Base-by-base conservation (phyloP, 1,140 invertebrate genomes). In the Acromyrmex echinatior region DNA sequence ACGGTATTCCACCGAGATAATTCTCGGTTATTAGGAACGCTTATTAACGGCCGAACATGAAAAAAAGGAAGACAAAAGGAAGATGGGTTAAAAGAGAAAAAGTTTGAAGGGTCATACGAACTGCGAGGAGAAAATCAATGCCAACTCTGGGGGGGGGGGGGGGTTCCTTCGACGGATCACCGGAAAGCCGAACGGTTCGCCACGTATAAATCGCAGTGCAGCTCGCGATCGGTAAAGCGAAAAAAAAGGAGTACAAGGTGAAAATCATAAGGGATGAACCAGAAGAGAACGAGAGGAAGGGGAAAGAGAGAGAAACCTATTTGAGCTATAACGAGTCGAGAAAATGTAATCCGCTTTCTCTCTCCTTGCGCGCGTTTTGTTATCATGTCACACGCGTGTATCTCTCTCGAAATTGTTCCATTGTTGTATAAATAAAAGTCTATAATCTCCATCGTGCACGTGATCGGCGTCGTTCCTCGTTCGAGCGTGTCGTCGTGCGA, bases 371-470 rank as follows among this genome's bases (percentile, higher is more conserved):
- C 58, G 28, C 45, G 16, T 60, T 58, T 86, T 21, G 16, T 73
- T 18, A 7, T 70, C 65, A 14, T 5, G 16, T 78, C 39, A 56
- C 28, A 25, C 35, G 35, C 60, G 25, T 45, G 58, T 79, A 35
- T 58, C 35, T 85, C 39, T 85, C 60, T 49, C 28, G 74, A 66
- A 45, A 86, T 66, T 66, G 49, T 79, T 86, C 49, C 56, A 25
- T 21, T 53, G 56, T 66, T 45, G 49, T 49, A 21, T 62, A 70
- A 68, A 51, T 86, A 81, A 82, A 87, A 73, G 86, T 84, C 79
- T 87, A 51, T 87, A 87, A 87, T 86, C 77, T 86, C 85, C 78
- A 74, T 86, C 74, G 82, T 53, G 53, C 58, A 56, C 68, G 71
- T 60, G 35, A 58, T 60, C 21, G 51, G 51, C 18, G 25, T 71